phyloP scores from a whole-genome alignment of 30 jellyfish, hydroid and myxozoan species.

The Cassiopea andromeda region DNA sequence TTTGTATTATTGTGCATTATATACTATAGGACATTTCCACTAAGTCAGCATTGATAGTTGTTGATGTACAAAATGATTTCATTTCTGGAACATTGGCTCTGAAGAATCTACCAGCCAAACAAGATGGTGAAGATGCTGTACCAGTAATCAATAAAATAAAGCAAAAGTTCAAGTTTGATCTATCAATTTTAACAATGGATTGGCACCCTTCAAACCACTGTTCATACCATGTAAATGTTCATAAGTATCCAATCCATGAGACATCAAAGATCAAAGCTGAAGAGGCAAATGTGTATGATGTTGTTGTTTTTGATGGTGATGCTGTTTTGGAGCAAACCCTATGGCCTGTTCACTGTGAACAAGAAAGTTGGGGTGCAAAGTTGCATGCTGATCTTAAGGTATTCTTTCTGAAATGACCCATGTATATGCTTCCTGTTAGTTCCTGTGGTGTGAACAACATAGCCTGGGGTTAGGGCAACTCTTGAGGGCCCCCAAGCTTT shows the following conservation, averaged over 20 bases:
- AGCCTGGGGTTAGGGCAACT: no score
- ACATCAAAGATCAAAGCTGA: constrained; percentile 51
- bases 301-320: constrained; percentile 79
- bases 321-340: constrained; percentile 74
- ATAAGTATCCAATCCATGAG: constrained; percentile 74
- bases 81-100: constrained; percentile 94
- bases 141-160: constrained; percentile 67
- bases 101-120: constrained; percentile 87
- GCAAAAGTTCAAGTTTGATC: constrained; percentile 55
- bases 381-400: constrained; percentile 87
- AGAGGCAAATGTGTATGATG: constrained; percentile 64
- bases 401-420: background rate
- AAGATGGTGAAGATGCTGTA: constrained; percentile 95
- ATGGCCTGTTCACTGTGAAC: constrained; percentile 98
- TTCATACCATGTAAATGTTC: constrained; percentile 79
- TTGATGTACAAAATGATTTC: constrained; percentile 97
- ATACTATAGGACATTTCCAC: constrained; percentile 45
- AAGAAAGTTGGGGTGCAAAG: constrained; percentile 92
- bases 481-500: no score
- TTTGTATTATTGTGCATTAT: background rate
- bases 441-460: no score
- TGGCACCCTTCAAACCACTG: constrained; percentile 99
- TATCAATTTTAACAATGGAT: constrained; percentile 71
- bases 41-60: constrained; percentile 73
- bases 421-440: background rate